phyloP scores from a whole-genome alignment of 1,140 invertebrate species.

The Yoshiicerus persimilis region DNA sequence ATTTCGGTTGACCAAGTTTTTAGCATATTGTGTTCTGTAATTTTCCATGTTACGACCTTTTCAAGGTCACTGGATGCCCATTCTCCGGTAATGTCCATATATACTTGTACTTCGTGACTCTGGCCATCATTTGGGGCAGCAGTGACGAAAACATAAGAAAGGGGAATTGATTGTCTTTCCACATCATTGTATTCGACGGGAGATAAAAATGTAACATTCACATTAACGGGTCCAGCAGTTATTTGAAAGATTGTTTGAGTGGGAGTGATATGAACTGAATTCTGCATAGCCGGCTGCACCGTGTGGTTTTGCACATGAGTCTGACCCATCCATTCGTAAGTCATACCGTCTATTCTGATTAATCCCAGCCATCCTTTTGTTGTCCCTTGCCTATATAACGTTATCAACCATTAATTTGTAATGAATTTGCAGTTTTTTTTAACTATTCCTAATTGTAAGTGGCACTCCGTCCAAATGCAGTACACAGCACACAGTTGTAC shows the following conservation, averaged over 20 bases:
- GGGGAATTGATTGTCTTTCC: conserved; percentile 36
- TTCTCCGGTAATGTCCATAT: conserved; percentile 44
- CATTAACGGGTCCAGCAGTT: conserved; percentile 36
- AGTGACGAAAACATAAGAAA: conserved; percentile 32
- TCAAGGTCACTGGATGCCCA: conserved; percentile 18
- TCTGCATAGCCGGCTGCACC: conserved; percentile 16
- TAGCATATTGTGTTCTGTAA: background rate
- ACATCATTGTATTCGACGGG: conserved; percentile 40
- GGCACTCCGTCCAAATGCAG: no score
- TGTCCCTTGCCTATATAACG: no score
- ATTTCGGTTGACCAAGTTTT: conserved; percentile 31
- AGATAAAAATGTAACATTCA: conserved; percentile 42
- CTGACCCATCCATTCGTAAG: conserved; percentile 38
- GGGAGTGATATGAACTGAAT: conserved; percentile 6
- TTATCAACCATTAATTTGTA: no score
- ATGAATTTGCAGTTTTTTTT: background rate
- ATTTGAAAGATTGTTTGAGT: conserved; percentile 37
- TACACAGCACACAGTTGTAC: no score
- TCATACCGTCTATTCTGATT: conserved; percentile 26
- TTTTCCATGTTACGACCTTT: conserved; percentile 17
- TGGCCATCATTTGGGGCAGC: conserved; percentile 19
- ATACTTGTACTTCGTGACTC: conserved; percentile 34
- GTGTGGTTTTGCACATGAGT: background rate
- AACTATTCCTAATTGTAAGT: background rate
- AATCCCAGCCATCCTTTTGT: conserved; percentile 41